Percentiles rank a stretch among this genome's conserved stretches.
These are phyloP conservation scores for Malurus splendens DNA, from an alignment of 2,797 vertebrate species.

Conservation along the genomic window DNA sequence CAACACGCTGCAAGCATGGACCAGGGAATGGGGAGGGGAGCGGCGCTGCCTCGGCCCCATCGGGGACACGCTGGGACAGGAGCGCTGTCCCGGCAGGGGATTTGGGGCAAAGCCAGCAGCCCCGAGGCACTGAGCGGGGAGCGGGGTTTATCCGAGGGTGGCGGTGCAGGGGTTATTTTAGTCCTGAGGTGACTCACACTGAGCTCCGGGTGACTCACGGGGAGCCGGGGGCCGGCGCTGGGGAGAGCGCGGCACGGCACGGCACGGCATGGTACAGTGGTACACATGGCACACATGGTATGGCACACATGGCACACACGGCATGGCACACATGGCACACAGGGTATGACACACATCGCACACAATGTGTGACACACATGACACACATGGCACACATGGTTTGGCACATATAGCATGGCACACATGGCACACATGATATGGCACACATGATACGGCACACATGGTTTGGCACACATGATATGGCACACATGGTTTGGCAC, in stretches of 20 bases:
- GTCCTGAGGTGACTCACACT: neutral
- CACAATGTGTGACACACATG: too few species aligned
- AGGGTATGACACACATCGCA: too few species aligned
- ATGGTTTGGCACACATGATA: neutral
- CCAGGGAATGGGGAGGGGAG: neutral
- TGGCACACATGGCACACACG: rapidly evolving
- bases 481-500: neutral
- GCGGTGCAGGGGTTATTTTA: neutral
- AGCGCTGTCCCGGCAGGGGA: rapidly evolving
- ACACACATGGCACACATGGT: too few species aligned
- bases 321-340: neutral
- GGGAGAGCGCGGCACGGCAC: neutral
- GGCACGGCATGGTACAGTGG: rapidly evolving
- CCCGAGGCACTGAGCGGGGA: rapidly evolving
- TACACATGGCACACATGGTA: neutral
- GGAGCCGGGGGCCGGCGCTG: neutral
- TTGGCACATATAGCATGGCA: too few species aligned
- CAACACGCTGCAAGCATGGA: rapidly evolving
- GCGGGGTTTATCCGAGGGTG: neutral
- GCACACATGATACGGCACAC: too few species aligned
- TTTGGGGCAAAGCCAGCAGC: neutral
- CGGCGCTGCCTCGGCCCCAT: rapidly evolving
- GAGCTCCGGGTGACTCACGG: neutral
- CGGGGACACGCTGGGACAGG: neutral
- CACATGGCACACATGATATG: too few species aligned